A percentile compares a stretch with the other conserved stretches of the same genome.
These are phyloP conservation scores for Oedothorax gibbosus DNA, from an alignment of 1,140 invertebrate genomes.

Conservation along the genomic window DNA sequence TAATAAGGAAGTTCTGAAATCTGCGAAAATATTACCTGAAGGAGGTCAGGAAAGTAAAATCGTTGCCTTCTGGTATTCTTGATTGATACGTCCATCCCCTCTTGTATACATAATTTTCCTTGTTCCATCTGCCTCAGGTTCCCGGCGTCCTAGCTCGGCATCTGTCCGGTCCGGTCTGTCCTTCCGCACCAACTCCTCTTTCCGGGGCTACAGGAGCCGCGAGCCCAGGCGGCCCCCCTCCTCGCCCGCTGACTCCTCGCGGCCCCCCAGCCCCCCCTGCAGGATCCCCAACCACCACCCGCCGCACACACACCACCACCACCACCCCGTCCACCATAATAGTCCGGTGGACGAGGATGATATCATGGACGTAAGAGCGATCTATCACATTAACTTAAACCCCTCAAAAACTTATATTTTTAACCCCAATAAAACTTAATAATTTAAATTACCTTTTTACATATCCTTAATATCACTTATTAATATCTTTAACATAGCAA, in stretches of 20 bases:
- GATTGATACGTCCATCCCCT: no score
- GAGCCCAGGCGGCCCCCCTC: constrained; percentile 46
- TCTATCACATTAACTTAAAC: no score
- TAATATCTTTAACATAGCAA: no score
- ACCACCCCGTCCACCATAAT: constrained; percentile 48
- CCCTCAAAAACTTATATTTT: no score
- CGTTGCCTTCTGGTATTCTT: no score
- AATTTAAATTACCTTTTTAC: no score
- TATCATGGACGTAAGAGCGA: constrained; percentile 18
- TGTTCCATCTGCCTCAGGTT: constrained; percentile 55
- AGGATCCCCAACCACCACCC: constrained; percentile 42
- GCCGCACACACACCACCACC: constrained; percentile 34
- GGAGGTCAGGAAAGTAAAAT: no score
- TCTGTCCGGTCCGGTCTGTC: constrained; percentile 56
- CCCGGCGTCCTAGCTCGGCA: constrained; percentile 57
- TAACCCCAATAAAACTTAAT: no score
- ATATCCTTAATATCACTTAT: no score
- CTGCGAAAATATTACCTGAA: no score
- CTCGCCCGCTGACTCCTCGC: constrained; percentile 43
- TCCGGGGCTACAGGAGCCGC: constrained; percentile 48
- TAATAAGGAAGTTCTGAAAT: no score
- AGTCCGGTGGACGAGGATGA: constrained; percentile 53
- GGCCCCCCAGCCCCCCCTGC: constrained; percentile 30
- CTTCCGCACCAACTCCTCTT: constrained; percentile 49
- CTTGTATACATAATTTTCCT: background rate